Evolutionary conservation across 2,888 invertebrate genomes (phyloP), one percentile per base, ranked within the genome.

Genomic region (Volucella inanis): DNA sequence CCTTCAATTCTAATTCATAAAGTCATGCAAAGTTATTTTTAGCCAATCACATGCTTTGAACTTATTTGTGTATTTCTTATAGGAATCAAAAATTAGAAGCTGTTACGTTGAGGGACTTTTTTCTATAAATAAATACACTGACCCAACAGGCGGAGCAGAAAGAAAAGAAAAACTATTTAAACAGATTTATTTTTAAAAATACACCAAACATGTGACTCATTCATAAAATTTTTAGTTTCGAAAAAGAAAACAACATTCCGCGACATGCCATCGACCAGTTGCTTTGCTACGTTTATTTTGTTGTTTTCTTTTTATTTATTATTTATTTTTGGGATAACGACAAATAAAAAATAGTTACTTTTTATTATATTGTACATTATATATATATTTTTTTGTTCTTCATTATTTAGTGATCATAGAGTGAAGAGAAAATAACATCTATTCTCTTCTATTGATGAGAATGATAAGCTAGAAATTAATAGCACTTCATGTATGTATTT

Each of bases 121-220:
- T 57, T 67, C 81, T 76, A 81, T 59, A 71, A 81, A 76, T 81
- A 81, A 31, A 54, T 43, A 55, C n/a, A 61, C 8, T 8, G 18
- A 41, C 45, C 41, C 14, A 47, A 59, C 22, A 38, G 38, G 6
- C 10, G 72, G 45, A 14, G 18, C 54, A n/a, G 6, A 64, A 11
- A 55, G 59, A 22, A 47, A 43, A 18, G 70, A 38, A 75, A 54
- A 39, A 64, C 57, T 57, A 75, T 67, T 71, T 74, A 54, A 84
- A 62, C 72, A 70, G 14, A 70, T 61, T 67, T 84, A 71, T 83
- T 83, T 83, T 79, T 71, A 71, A 74, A 68, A 75, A 49, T 54
- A 71, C 59, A 84, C 68, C 45, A 78, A 84, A 49, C 65, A 75
- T 79, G 75, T 84, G 84, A 84, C 79, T 84, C 84, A 84, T 84